phyloP scores from a whole-genome alignment of 2,888 invertebrate genomes.

The Drosophila nr. perissopoda region DNA sequence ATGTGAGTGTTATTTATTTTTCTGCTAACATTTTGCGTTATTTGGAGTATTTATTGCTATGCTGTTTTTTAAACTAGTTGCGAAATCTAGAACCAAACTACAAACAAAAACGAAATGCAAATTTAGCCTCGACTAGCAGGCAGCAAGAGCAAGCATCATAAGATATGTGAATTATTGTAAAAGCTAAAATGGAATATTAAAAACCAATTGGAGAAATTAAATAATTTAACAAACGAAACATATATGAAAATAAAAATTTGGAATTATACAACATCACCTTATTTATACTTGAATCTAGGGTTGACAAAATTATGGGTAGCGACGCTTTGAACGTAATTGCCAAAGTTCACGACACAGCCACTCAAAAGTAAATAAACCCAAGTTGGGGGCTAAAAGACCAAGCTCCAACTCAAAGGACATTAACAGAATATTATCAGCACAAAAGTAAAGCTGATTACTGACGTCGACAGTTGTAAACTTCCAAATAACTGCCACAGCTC shows the following conservation, averaged over 20 bases:
- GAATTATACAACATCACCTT: constrained; percentile 8
- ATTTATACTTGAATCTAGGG: not conserved
- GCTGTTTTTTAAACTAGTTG: constrained; percentile 46
- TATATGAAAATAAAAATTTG: constrained; percentile 45
- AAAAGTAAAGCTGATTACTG: constrained; percentile 76
- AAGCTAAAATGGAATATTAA: constrained; percentile 45
- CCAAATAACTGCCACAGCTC: constrained; percentile 63
- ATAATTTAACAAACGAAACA: constrained; percentile 26
- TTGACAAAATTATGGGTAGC: not conserved
- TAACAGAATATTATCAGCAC: constrained; percentile 64
- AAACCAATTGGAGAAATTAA: constrained; percentile 47
- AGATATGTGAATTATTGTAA: constrained; percentile 42
- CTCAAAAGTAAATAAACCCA: constrained; percentile 39
- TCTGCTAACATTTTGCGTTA: constrained; percentile 48
- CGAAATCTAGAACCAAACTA: constrained; percentile 52
- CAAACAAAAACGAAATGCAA: constrained; percentile 35
- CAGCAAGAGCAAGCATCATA: constrained; percentile 41
- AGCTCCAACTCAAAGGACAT: constrained; percentile 50
- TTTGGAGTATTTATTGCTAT: constrained; percentile 48
- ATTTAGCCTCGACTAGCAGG: constrained; percentile 48
- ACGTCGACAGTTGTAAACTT: constrained; percentile 74
- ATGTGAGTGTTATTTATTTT: constrained; percentile 67
- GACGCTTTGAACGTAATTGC: constrained; percentile 5
- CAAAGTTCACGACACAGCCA: constrained; percentile 28
- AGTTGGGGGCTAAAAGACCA: constrained; percentile 8